Base-by-base conservation (phyloP, 2,113 vertebrate species). In the Ranitomeya variabilis region DNA sequence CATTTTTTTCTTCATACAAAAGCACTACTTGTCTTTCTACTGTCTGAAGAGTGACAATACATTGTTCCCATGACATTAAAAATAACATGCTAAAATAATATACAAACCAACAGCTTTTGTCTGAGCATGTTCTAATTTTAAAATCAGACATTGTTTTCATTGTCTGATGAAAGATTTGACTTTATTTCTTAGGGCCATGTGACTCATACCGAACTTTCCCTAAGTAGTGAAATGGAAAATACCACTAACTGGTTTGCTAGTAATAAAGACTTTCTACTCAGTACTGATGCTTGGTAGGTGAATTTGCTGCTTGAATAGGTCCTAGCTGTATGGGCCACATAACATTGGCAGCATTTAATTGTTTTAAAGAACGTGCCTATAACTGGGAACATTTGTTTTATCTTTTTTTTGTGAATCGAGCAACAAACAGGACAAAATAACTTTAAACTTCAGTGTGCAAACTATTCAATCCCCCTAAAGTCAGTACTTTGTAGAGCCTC, bases 101-200 rank as follows among this genome's bases (percentile, higher is more conserved):
- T 74, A 37, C 59, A 82, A 60, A 55, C 23, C 31, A 19, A 71
- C 45, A 69, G 51, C 26, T 76, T 73, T 86, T 76, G 84, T 73
- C 71, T 86, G 55, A 74, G 54, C 84, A 5, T 86, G 84, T 86
- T 76, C 69, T 86, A 86, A 86, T 59, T 74, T 31, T 54, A 76
- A 85, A 76, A 74, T 21, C 19, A 51, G 26, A 37, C 54, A 62
- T 74, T 60, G 55, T 73, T 45, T 86, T 86, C 15, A 76, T 86
- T 86, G 67, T 76, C 71, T 86, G 69, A 60, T 62, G 71, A 76
- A 59, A 76, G 71, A 59, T 62, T 76, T 86, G 31, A 18, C 21
- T 55, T 60, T 80, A 26, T 80, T 55, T 60, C 84, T 86, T 62
- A 37, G 74, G 55, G 84, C 69, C 60, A 64, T 82, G 80, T 82